Conservation (phyloP, 2,888 invertebrate species). For the Odontocerum albicorne region DNA sequence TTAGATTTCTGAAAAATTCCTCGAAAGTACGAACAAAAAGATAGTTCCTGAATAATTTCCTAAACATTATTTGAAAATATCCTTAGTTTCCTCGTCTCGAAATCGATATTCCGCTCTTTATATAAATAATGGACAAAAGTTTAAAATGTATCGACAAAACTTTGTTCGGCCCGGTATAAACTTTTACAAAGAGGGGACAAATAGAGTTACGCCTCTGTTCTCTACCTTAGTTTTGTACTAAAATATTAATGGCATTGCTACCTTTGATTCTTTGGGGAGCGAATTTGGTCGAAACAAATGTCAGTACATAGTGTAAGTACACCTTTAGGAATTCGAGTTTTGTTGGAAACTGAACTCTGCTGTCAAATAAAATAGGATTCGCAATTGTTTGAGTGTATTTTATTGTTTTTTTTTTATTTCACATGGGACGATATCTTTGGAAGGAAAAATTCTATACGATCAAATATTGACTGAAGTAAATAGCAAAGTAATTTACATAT, state of each 20-base stretch:
- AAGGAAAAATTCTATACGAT: constrained; percentile 16
- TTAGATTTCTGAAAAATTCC: too few relatives aligned
- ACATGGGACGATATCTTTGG: constrained; percentile 1
- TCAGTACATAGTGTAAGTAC: constrained; percentile 14
- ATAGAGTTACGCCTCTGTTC: constrained; percentile 14
- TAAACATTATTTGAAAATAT: too few relatives aligned
- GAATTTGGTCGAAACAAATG: constrained; percentile 30
- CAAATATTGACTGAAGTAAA: too few relatives aligned
- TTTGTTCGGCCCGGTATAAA: too few relatives aligned
- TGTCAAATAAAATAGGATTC: constrained; percentile 8
- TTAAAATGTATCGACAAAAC: too few relatives aligned
- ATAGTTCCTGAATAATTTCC: too few relatives aligned
- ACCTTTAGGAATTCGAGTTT: background rate
- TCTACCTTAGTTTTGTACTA: constrained; percentile 19
- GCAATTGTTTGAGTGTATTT: constrained; percentile 3
- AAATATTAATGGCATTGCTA: constrained; percentile 34
- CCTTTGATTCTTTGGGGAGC: constrained; percentile 31
- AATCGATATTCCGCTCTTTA: too few relatives aligned
- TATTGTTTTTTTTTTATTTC: background rate
- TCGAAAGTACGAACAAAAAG: too few relatives aligned
- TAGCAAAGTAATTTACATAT: too few relatives aligned
- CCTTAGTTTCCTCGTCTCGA: too few relatives aligned
- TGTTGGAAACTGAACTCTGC: constrained; percentile 5
- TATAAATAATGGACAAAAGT: too few relatives aligned
- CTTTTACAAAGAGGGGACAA: too few relatives aligned